These are phyloP conservation scores for Agonopterix subpropinquella DNA, from an alignment of 2,888 invertebrate species.

Conservation along the genomic window DNA sequence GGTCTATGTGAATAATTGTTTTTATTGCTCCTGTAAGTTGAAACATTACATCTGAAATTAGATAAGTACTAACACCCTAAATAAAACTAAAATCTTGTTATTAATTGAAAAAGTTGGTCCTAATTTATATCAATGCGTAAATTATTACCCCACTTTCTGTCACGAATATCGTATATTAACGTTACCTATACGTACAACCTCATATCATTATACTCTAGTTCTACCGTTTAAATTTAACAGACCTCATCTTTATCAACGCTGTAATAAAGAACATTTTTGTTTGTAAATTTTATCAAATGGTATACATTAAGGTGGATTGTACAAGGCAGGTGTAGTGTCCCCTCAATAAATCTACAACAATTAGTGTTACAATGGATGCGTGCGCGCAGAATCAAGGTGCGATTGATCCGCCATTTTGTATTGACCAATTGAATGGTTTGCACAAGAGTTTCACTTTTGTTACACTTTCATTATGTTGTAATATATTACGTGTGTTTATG, in stretches of 20 bases:
- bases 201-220: too few species aligned
- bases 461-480: slow-evolving; percentile 6
- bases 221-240: background rate
- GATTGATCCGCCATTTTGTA: slow-evolving; percentile 9
- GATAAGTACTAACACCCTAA: too few species aligned
- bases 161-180: background rate
- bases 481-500: slow-evolving; percentile 3
- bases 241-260: background rate
- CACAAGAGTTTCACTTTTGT: slow-evolving; percentile 28
- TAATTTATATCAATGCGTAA: background rate
- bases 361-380: slow-evolving; percentile 34
- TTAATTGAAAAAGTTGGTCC: background rate
- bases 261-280: too few species aligned
- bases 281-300: too few species aligned
- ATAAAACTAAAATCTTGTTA: too few species aligned
- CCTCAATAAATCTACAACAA: slow-evolving; percentile 33
- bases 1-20: too few species aligned
- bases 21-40: too few species aligned
- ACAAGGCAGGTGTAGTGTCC: slow-evolving; percentile 30
- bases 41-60: too few species aligned
- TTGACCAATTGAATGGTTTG: slow-evolving; percentile 27
- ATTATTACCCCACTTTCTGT: slow-evolving; percentile 2
- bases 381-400: slow-evolving; percentile 34
- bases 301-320: background rate
- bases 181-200: too few species aligned